A percentile compares a stretch with the other conserved stretches of the same genome.
phyloP scores from a whole-genome alignment of 2,113 vertebrate species.

The Mionectes macconnelli region DNA sequence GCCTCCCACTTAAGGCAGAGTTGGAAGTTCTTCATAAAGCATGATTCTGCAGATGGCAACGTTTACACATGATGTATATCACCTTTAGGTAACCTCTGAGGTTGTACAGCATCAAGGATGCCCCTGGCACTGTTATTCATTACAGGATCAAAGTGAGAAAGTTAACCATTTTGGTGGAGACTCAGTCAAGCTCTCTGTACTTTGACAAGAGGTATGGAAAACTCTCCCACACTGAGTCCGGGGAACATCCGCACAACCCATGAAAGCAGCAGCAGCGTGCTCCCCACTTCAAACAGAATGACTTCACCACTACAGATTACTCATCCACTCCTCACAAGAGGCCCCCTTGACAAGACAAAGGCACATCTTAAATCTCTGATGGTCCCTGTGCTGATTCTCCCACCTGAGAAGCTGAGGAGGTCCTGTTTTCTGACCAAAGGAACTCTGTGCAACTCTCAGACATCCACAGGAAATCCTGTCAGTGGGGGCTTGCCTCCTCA shows the following conservation, averaged over 20 bases:
- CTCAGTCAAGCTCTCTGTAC: background rate
- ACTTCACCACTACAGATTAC: background rate
- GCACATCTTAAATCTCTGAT: too few relatives aligned
- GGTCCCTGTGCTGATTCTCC: too few relatives aligned
- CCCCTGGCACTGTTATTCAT: background rate
- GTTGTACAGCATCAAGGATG: background rate
- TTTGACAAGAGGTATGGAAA: background rate
- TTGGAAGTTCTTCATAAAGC: background rate
- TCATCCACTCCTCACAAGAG: background rate
- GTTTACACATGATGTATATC: background rate
- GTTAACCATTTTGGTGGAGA: accelerated
- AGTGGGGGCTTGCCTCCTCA: background rate
- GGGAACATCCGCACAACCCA: accelerated
- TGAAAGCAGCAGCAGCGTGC: background rate
- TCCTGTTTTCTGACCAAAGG: background rate
- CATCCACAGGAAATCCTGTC: background rate
- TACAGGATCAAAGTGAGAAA: background rate
- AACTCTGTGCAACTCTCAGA: background rate
- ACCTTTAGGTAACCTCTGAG: conserved; percentile 14
- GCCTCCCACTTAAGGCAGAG: conserved; percentile 9
- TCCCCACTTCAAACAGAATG: background rate
- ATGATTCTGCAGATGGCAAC: conserved; percentile 43
- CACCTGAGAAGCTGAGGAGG: background rate
- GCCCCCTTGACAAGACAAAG: background rate
- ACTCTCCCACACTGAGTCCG: accelerated